These are phyloP conservation scores for Papilio aristodemus DNA, from an alignment of 1,140 invertebrate species.

Conservation along the genomic window DNA sequence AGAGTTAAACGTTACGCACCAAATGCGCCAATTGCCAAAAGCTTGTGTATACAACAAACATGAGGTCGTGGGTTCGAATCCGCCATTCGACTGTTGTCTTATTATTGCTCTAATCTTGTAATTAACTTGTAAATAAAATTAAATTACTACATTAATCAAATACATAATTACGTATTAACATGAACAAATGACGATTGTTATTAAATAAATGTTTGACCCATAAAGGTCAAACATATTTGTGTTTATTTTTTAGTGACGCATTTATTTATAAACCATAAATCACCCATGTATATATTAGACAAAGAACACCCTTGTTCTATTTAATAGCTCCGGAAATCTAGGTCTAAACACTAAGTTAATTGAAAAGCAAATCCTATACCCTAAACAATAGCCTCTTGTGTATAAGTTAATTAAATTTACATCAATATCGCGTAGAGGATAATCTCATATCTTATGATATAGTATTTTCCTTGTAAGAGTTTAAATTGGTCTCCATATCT, in stretches of 20 bases:
- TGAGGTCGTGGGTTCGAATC: no score
- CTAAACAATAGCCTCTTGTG: neutral
- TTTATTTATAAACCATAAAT: neutral
- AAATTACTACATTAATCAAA: no score
- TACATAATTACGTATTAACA: no score
- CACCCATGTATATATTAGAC: neutral
- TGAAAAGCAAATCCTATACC: neutral
- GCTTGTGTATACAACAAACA: no score
- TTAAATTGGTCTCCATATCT: constrained; percentile 18
- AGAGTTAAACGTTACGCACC: no score
- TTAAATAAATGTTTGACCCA: no score
- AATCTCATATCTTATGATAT: neutral
- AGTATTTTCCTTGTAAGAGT: constrained; percentile 1
- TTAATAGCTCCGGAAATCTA: neutral
- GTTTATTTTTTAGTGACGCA: neutral
- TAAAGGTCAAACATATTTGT: no score
- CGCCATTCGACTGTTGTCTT: no score
- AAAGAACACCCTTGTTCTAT: neutral
- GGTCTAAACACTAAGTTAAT: neutral
- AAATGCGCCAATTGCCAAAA: no score
- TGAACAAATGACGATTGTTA: no score
- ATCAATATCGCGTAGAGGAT: neutral
- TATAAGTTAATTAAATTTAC: neutral
- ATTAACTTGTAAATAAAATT: no score
- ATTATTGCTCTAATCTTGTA: no score